Evolutionary conservation across 2,888 invertebrate genomes (phyloP).

Genomic region (Thysanoteuthis rhombus): DNA sequence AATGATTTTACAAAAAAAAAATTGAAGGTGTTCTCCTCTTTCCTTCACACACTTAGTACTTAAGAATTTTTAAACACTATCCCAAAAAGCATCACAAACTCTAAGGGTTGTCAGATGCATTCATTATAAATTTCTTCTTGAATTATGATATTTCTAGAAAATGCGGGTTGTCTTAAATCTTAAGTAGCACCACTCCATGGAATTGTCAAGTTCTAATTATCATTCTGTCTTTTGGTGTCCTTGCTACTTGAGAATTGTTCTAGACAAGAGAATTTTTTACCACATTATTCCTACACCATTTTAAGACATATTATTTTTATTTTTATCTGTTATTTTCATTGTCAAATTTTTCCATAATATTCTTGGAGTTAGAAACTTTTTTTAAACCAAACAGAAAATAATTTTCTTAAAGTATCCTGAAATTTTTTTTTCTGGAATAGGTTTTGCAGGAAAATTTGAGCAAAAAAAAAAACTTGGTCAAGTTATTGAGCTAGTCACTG

Average conservation of each 20-base stretch:
- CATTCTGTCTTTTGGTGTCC: background rate
- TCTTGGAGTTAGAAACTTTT: background rate
- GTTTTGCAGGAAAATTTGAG: background rate
- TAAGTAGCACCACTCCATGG: background rate
- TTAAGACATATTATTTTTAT: background rate
- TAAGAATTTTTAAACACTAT: background rate
- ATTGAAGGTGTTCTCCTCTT: background rate
- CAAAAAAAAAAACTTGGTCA: too few relatives aligned
- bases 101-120: background rate
- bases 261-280: background rate
- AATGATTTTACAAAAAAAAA: background rate
- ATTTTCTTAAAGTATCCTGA: background rate
- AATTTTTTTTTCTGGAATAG: background rate
- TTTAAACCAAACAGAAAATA: background rate
- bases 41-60: background rate
- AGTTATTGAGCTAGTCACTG: background rate
- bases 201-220: background rate
- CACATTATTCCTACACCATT: background rate
- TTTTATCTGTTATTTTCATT: background rate
- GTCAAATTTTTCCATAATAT: background rate
- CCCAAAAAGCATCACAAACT: background rate
- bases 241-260: background rate
- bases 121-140: background rate
- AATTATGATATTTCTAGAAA: background rate
- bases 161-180: background rate